phyloP scores from a whole-genome alignment of 2,888 invertebrate genomes.

The Ophion ellenae region DNA sequence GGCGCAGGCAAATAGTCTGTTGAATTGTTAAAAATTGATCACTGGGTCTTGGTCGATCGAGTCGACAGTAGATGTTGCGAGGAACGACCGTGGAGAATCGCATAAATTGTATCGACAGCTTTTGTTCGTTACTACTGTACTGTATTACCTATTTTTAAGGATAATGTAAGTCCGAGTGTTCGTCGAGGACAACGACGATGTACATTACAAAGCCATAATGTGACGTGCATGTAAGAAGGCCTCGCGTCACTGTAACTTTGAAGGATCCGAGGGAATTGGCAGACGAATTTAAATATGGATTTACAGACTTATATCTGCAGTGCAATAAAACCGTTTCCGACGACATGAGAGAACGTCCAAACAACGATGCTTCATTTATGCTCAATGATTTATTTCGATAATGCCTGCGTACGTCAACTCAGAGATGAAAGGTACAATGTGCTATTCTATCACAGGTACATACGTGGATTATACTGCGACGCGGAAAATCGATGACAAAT shows the following conservation, averaged over 20 bases:
- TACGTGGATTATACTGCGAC: constrained; percentile 72
- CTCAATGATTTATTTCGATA: constrained; percentile 45
- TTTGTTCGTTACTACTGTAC: constrained; percentile 48
- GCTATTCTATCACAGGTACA: constrained; percentile 79
- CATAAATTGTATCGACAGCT: constrained; percentile 11
- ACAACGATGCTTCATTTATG: constrained; percentile 38
- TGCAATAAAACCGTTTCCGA: constrained; percentile 49
- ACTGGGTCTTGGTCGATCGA: background rate
- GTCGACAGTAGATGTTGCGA: background rate
- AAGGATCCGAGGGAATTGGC: background rate
- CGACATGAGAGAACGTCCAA: constrained; percentile 15
- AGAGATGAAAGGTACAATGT: constrained; percentile 73
- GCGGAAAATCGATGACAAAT: background rate
- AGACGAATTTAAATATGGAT: constrained; percentile 7
- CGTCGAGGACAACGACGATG: constrained; percentile 39
- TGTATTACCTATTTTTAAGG: constrained; percentile 47
- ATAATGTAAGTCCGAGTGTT: constrained; percentile 34
- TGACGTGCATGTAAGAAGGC: constrained; percentile 45
- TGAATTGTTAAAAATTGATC: background rate
- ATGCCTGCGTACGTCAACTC: constrained; percentile 63
- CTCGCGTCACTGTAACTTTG: background rate
- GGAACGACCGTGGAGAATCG: constrained; percentile 11
- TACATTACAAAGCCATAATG: constrained; percentile 61
- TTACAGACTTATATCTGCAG: constrained; percentile 42
- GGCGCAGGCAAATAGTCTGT: background rate